A percentile compares a stretch with the other conserved stretches of the same genome.
These are phyloP conservation scores for Drosophila sordidula DNA, from an alignment of 2,888 invertebrate genomes.

Conservation along the genomic window DNA sequence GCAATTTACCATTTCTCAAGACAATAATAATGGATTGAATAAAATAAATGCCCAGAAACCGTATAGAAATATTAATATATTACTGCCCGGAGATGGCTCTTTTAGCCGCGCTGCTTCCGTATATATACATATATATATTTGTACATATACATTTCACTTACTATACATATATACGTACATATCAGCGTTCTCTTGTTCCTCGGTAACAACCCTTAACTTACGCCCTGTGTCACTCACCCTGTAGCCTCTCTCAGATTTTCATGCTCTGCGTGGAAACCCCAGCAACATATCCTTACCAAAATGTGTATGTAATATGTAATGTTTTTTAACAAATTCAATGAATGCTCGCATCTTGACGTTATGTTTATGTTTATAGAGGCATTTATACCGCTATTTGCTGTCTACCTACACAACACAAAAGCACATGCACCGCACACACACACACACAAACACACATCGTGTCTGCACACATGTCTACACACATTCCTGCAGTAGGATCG, in stretches of 20 bases:
- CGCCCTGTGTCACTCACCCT: slow-evolving; percentile 71
- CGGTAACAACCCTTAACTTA: slow-evolving; percentile 64
- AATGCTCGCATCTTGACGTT: no score
- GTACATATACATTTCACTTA: background rate
- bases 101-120: slow-evolving; percentile 24
- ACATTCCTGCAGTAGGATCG: slow-evolving; percentile 18
- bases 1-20: background rate
- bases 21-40: background rate
- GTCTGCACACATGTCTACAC: slow-evolving; percentile 13
- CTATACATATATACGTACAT: background rate
- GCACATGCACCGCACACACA: background rate
- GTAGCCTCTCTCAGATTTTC: slow-evolving; percentile 35
- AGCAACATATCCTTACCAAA: slow-evolving; percentile 11
- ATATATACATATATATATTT: background rate
- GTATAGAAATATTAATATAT: background rate
- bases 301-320: slow-evolving; percentile 15
- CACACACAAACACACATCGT: background rate
- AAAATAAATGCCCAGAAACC: background rate
- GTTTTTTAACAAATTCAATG: background rate
- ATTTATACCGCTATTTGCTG: background rate
- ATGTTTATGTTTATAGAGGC: background rate
- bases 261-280: background rate
- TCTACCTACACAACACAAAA: background rate
- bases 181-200: slow-evolving; percentile 30
- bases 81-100: background rate